Conservation (phyloP, 2,113 vertebrate species). For the Sterrhoptilus dennistouni region DNA sequence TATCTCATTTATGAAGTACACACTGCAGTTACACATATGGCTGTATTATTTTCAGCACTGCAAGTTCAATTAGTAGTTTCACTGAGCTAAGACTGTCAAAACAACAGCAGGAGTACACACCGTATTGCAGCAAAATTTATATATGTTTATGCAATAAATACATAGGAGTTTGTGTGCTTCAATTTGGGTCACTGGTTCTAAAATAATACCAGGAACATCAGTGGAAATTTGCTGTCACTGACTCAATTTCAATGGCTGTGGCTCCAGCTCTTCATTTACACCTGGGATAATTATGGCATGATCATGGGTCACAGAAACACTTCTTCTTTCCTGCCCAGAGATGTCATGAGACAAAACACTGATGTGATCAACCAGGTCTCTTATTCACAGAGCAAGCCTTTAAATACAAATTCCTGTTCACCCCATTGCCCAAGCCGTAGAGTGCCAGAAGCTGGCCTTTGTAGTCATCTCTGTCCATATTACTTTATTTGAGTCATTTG, state of each 20-base stretch:
- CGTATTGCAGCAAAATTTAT: neutral
- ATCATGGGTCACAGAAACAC: neutral
- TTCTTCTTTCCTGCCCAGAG: neutral
- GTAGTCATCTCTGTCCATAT: neutral
- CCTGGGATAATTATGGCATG: neutral
- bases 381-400: neutral
- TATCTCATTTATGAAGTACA: conserved; percentile 55
- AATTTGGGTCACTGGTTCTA: neutral
- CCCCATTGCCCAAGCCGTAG: neutral
- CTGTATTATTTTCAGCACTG: conserved; percentile 52
- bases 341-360: neutral
- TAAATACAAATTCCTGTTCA: neutral
- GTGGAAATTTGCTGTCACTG: neutral
- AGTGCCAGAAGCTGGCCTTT: neutral
- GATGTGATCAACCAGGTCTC: neutral
- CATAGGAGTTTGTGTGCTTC: neutral
- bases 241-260: neutral
- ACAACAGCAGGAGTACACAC: neutral
- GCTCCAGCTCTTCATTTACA: neutral
- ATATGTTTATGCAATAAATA: neutral
- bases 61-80: conserved; percentile 47
- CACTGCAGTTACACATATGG: conserved; percentile 61
- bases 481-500: neutral
- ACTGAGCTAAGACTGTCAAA: conserved; percentile 14
- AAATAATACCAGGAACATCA: neutral